These are phyloP conservation scores for Athrips mouffetella DNA, from an alignment of 2,888 invertebrate species.

Conservation along the genomic window DNA sequence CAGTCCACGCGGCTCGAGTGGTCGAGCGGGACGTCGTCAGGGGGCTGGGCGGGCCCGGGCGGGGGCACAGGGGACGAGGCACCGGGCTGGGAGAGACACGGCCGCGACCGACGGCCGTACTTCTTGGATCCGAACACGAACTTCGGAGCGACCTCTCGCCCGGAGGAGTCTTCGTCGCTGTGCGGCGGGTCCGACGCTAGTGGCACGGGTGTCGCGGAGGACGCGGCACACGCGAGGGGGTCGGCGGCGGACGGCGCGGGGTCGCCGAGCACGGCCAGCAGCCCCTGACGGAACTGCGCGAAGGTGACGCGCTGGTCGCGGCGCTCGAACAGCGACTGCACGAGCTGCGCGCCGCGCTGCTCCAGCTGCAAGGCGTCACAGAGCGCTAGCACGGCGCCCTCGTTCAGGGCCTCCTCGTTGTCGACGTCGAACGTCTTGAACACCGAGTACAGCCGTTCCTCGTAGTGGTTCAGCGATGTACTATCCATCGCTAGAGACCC, in stretches of 20 bases:
- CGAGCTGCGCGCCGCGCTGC: constrained; percentile 81
- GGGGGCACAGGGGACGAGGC: constrained; percentile 20
- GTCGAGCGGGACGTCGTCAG: constrained; percentile 33
- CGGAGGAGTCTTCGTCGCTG: constrained; percentile 78
- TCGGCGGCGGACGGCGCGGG: constrained; percentile 19
- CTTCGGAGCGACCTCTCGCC: constrained; percentile 85
- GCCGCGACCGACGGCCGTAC: constrained; percentile 82
- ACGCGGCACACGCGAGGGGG: constrained; percentile 29
- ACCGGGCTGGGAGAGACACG: neutral
- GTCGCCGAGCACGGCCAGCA: constrained; percentile 82
- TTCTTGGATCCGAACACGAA: constrained; percentile 86
- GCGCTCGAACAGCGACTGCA: constrained; percentile 77
- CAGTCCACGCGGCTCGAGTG: constrained; percentile 56
- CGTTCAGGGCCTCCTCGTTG: constrained; percentile 82
- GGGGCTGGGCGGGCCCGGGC: constrained; percentile 11
- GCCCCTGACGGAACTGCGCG: constrained; percentile 85
- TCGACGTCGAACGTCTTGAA: constrained; percentile 88
- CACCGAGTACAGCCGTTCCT: constrained; percentile 88
- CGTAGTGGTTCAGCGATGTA: constrained; percentile 83
- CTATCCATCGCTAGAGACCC: constrained; percentile 48
- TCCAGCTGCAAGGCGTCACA: constrained; percentile 89
- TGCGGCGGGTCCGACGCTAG: constrained; percentile 34
- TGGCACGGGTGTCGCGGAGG: constrained; percentile 26
- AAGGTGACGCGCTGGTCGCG: constrained; percentile 79
- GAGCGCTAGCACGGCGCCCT: constrained; percentile 81